A percentile compares a stretch with the other conserved stretches of the same genome.
These are phyloP conservation scores for Chrysotoxum bicinctum DNA, from an alignment of 2,888 invertebrate species.

Conservation along the genomic window DNA sequence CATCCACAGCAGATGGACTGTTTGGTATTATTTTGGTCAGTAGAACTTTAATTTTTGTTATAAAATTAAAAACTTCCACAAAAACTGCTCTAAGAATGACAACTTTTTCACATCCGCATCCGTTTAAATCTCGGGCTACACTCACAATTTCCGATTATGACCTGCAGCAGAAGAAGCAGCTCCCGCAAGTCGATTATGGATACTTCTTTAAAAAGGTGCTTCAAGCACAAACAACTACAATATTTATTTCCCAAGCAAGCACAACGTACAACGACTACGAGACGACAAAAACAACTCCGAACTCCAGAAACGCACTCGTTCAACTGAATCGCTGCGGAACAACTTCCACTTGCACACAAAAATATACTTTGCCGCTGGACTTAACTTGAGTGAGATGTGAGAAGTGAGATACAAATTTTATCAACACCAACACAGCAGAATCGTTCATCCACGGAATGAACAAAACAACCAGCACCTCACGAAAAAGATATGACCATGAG, in stretches of 20 bases:
- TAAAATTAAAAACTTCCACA: slow-evolving; percentile 1
- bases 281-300: slow-evolving; percentile 44
- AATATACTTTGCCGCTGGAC: slow-evolving; percentile 30
- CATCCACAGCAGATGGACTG: slow-evolving; percentile 48
- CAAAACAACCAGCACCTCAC: slow-evolving; percentile 27
- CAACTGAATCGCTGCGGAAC: slow-evolving; percentile 65
- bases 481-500: slow-evolving; percentile 54
- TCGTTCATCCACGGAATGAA: slow-evolving; percentile 20
- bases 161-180: slow-evolving; percentile 24
- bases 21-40: slow-evolving; percentile 4
- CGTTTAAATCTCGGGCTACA: slow-evolving; percentile 45
- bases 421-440: neutral
- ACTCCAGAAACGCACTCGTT: slow-evolving; percentile 68
- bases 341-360: slow-evolving; percentile 64
- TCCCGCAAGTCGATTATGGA: neutral
- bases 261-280: slow-evolving; percentile 3
- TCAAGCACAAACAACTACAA: slow-evolving; percentile 2
- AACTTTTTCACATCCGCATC: slow-evolving; percentile 37
- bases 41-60: neutral
- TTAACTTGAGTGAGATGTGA: slow-evolving; percentile 35
- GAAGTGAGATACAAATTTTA: slow-evolving; percentile 10
- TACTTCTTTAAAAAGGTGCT: slow-evolving; percentile 1
- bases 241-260: slow-evolving; percentile 19
- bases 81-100: slow-evolving; percentile 21
- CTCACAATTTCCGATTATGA: slow-evolving; percentile 19